Base-by-base conservation (phyloP, 2,113 vertebrate genomes). In the Smithornis capensis region DNA sequence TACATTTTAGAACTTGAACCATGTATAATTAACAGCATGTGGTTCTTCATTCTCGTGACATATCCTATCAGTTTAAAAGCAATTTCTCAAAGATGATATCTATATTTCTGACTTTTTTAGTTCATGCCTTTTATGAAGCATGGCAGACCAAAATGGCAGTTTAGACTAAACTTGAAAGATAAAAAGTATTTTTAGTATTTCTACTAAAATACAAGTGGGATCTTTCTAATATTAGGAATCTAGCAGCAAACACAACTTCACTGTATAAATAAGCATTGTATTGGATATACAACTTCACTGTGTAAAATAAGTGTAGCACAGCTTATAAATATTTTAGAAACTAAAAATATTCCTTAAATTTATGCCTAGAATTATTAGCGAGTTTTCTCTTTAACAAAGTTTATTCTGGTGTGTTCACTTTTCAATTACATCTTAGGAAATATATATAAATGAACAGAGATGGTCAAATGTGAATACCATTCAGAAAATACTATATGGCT, bases 381-480 rank as follows among this genome's bases (percentile, higher is more conserved):
- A 85, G 53, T 82, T 88, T 94, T 59, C 57, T 82, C 28, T 89
- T 70, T 63, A 70, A 64, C 8, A 90, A 86, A 90, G n/a, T 53
- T 5, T 65, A 67, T 93, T 86, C 42, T 45, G 55, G 63, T 69
- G 37, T 55, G n/a, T 85, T 94, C 3, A 3, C 44, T 96, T 96
- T 87, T 87, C 79, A 84, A 80, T 53, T 62, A 69, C 38, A 38
- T 74, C 18, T 94, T 85, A 89, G 80, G 56, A 77, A 85, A 91
- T 90, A 37, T 81, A 14, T 67, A 89, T 68, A 94, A 83, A 95
- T 78, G 47, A 96, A 62, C 63, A 86, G 42, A 87, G 60, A 91
- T 90, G 23, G 87, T 94, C 53, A 96, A 96, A 96, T 89, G 33
- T 67, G 57, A 42, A 90, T 93, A 90, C 44, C 38, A 94, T 96